A percentile compares a stretch with the other conserved stretches of the same genome.
These are phyloP conservation scores for Sebastes itinus DNA, from an alignment of 2,797 vertebrate genomes.

Conservation along the genomic window DNA sequence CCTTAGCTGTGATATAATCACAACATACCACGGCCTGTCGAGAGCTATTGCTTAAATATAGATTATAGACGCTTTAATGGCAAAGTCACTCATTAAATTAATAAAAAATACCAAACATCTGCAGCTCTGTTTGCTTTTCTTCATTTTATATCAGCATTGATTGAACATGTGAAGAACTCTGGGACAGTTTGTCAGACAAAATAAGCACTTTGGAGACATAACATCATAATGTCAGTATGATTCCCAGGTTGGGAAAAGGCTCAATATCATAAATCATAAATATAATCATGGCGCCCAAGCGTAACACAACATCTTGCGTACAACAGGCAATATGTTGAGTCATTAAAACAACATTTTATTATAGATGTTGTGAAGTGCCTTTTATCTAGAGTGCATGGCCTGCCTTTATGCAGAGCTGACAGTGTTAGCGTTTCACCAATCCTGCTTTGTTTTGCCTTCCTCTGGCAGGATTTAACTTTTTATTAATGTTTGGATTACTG, in stretches of 20 bases:
- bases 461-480: constrained; percentile 56
- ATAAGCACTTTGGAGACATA: background rate
- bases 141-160: background rate
- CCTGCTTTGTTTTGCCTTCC: constrained; percentile 34
- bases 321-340: background rate
- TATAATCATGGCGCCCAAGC: background rate
- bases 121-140: background rate
- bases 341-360: constrained; percentile 15
- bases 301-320: background rate
- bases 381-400: background rate
- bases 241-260: background rate
- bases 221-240: background rate
- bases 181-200: background rate
- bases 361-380: background rate
- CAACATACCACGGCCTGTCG: too few species aligned
- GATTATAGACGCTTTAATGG: background rate
- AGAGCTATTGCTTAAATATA: background rate
- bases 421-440: constrained; percentile 15
- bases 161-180: background rate
- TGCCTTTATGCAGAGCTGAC: background rate
- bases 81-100: background rate
- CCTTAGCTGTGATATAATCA: too few species aligned
- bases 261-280: constrained; percentile 4
- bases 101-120: background rate
- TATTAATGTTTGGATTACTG: constrained; percentile 61